Evolutionary conservation across 1,140 invertebrate species (phyloP).

Genomic region (Sitophilus oryzae): DNA sequence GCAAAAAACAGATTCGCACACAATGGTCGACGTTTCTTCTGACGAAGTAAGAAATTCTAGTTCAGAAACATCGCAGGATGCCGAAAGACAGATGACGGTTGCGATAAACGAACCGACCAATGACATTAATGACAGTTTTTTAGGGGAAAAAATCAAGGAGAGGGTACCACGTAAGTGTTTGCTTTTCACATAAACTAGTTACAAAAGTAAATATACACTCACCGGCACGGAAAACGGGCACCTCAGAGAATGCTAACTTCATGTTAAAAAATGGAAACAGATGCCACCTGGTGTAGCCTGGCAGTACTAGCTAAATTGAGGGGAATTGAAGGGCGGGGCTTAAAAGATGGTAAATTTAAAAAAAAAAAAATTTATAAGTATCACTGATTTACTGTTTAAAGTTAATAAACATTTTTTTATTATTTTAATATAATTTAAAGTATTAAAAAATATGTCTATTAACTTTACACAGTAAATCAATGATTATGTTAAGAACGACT

Average conservation of each 20-base stretch:
- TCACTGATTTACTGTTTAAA: too few relatives aligned
- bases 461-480: too few relatives aligned
- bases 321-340: neutral
- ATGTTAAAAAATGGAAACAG: too few relatives aligned
- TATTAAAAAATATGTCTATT: too few relatives aligned
- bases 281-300: too few relatives aligned
- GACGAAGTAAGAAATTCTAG: neutral
- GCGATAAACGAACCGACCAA: neutral
- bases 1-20: too few relatives aligned
- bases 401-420: too few relatives aligned
- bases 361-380: neutral
- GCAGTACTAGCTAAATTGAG: too few relatives aligned
- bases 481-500: too few relatives aligned
- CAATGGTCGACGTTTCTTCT: neutral
- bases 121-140: slow-evolving; percentile 30
- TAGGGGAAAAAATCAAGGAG: slow-evolving; percentile 32
- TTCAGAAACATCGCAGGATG: neutral
- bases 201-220: neutral
- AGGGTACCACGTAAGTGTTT: slow-evolving; percentile 34
- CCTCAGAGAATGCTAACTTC: too few relatives aligned
- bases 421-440: too few relatives aligned
- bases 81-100: neutral
- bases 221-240: too few relatives aligned
- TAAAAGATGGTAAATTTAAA: neutral
- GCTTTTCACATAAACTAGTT: slow-evolving; percentile 6